These are phyloP conservation scores for Drepana falcataria DNA, from an alignment of 2,888 invertebrate species.

Conservation along the genomic window DNA sequence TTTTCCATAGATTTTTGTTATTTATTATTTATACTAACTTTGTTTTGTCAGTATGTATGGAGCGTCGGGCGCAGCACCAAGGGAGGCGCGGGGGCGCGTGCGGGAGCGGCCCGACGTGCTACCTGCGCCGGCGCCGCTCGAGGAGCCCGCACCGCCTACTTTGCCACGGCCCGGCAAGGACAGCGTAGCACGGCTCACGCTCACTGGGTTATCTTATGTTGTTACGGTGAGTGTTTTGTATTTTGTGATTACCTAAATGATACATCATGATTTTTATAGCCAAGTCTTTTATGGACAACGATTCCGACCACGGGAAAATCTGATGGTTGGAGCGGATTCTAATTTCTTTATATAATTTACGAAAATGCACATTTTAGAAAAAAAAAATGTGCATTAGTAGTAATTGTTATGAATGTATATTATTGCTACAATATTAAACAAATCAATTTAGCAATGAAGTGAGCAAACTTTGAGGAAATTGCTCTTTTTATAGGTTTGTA, in stretches of 20 bases:
- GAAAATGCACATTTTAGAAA: too few species aligned
- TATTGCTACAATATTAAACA: too few species aligned
- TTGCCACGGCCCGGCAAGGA: conserved; percentile 81
- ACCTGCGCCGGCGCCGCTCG: conserved; percentile 65
- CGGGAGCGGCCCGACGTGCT: conserved; percentile 72
- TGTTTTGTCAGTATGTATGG: conserved; percentile 57
- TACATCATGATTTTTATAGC: neutral
- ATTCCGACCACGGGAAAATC: too few species aligned
- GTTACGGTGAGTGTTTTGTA: conserved; percentile 83
- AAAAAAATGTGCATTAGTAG: too few species aligned
- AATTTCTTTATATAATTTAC: too few species aligned
- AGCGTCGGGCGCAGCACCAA: conserved; percentile 76
- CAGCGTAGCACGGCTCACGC: conserved; percentile 89
- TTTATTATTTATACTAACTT: neutral
- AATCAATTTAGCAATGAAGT: too few species aligned
- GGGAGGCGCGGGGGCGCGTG: conserved; percentile 70
- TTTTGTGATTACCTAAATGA: neutral
- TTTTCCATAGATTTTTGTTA: too few species aligned
- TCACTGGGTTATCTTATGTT: conserved; percentile 87
- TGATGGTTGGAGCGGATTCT: too few species aligned
- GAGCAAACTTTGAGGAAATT: too few species aligned
- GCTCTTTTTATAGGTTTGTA: too few species aligned
- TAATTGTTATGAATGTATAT: too few species aligned
- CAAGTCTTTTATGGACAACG: too few species aligned
- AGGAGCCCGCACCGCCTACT: conserved; percentile 49